Conservation (phyloP, 2,888 invertebrate genomes). For the Agelastica alni region DNA sequence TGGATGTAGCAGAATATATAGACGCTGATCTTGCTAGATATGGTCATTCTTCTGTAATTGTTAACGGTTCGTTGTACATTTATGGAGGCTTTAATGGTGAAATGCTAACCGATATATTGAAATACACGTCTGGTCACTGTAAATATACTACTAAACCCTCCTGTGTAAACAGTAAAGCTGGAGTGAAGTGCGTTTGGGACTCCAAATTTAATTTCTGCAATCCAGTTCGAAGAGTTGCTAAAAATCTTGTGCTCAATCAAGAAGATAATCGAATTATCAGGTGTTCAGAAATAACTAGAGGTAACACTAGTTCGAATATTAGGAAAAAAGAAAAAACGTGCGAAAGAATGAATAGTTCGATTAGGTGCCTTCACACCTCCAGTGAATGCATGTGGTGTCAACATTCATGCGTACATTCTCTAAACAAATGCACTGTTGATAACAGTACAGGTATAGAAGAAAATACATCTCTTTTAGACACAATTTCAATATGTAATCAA, state of each 20-base stretch:
- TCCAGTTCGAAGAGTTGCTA: constrained; percentile 58
- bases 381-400: constrained; percentile 74
- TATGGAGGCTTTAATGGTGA: constrained; percentile 95
- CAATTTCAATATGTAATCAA: constrained; percentile 71
- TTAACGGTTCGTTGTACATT: constrained; percentile 74
- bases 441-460: constrained; percentile 28
- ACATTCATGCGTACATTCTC: constrained; percentile 59
- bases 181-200: constrained; percentile 87
- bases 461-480: constrained; percentile 57
- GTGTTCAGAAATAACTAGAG: constrained; percentile 63
- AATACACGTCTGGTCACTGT: constrained; percentile 78
- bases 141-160: constrained; percentile 64
- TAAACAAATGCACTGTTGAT: constrained; percentile 47
- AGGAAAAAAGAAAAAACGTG: constrained; percentile 61
- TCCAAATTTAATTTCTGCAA: constrained; percentile 66
- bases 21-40: constrained; percentile 71
- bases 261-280: constrained; percentile 38
- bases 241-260: constrained; percentile 34
- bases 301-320: constrained; percentile 58
- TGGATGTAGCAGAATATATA: constrained; percentile 62
- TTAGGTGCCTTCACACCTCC: constrained; percentile 72
- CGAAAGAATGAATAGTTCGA: constrained; percentile 64
- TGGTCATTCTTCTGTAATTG: constrained; percentile 79
- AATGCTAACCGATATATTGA: constrained; percentile 86
- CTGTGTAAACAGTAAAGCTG: constrained; percentile 73